Evolutionary conservation across 2,888 invertebrate genomes (phyloP).

Genomic region (Melolontha melolontha): DNA sequence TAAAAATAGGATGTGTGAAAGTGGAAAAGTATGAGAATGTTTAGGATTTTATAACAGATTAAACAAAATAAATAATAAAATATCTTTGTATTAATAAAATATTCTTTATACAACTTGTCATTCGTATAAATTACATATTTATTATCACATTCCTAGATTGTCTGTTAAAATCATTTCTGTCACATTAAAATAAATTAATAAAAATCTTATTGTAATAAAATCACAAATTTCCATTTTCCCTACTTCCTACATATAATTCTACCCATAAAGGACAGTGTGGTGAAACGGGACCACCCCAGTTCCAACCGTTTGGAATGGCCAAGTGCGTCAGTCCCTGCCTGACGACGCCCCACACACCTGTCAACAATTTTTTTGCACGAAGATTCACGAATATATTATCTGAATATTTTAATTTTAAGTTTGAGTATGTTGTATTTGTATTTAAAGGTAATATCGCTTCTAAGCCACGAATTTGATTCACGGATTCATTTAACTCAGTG

Average conservation of each 20-base stretch:
- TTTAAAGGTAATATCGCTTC: conserved; percentile 56
- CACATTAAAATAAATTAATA: conserved; percentile 26
- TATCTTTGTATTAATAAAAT: conserved; percentile 30
- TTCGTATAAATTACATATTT: conserved; percentile 29
- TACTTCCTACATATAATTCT: conserved; percentile 69
- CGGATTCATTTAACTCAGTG: conserved; percentile 29
- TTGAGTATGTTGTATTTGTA: conserved; percentile 55
- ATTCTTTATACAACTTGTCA: conserved; percentile 21
- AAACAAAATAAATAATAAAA: conserved; percentile 2
- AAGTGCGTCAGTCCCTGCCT: conserved; percentile 79
- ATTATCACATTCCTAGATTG: conserved; percentile 44
- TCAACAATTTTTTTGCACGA: conserved; percentile 59
- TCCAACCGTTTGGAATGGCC: conserved; percentile 87
- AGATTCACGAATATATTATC: conserved; percentile 56
- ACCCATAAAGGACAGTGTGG: conserved; percentile 82
- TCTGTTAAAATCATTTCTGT: conserved; percentile 25
- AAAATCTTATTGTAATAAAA: conserved; percentile 27
- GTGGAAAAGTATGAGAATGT: background rate
- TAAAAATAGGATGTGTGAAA: background rate
- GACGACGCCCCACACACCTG: conserved; percentile 74
- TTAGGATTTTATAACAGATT: no score
- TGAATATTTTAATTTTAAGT: conserved; percentile 49
- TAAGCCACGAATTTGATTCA: conserved; percentile 53
- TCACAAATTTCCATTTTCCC: conserved; percentile 26
- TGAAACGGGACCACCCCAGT: conserved; percentile 84